Evolutionary conservation across 1,140 invertebrate genomes (phyloP), one percentile per base, ranked within the genome.

Genomic region (Chrysopa pallens): DNA sequence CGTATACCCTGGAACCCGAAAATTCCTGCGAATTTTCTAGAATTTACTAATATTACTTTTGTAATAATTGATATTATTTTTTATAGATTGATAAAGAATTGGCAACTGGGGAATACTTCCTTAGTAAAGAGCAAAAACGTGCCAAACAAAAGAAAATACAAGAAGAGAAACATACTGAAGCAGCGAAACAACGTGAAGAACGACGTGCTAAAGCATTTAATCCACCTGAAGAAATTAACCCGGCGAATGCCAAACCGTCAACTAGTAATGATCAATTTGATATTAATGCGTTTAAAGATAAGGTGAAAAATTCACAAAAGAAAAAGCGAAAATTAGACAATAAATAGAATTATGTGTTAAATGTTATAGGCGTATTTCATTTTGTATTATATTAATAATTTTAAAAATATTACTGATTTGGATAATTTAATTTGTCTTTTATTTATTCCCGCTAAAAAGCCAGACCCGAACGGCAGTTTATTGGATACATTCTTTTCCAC

Each of bases 81-180:
- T 52, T 55, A 42, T 38, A 57, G 64, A 67, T 98, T 54, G 96
- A 98, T 61, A 84, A 88, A 58, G 70, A 93, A 62, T 62, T 99
- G 50, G 89, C 84, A n/a, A 76, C 80, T 44, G 95, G 95, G 42
- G 93, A 98, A 69, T 99, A 91, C 62, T 98, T 98, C 72, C 69
- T 96, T 13, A 89, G 83, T 55, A 77, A 86, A 53, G 73, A 81
- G 39, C 80, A 94, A 47, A 84, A 77, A 55, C 75, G 72, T 48
- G 73, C 71, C 4, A 80, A 78, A 54, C 73, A 70, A 47, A 70
- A 73, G 39, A 76, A 82, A 57, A 78, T 85, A 60, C 79, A 77
- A 48, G 74, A 81, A 50, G 74, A 79, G 39, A 85, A 78, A 58
- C 73, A 82, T 55, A 60, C 74, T 48, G 69, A 78, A 60, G 71